Percentiles rank a stretch among this genome's conserved stretches.
Evolutionary conservation across 2,797 vertebrate species (phyloP).

Genomic region (Diglossa cyanea): DNA sequence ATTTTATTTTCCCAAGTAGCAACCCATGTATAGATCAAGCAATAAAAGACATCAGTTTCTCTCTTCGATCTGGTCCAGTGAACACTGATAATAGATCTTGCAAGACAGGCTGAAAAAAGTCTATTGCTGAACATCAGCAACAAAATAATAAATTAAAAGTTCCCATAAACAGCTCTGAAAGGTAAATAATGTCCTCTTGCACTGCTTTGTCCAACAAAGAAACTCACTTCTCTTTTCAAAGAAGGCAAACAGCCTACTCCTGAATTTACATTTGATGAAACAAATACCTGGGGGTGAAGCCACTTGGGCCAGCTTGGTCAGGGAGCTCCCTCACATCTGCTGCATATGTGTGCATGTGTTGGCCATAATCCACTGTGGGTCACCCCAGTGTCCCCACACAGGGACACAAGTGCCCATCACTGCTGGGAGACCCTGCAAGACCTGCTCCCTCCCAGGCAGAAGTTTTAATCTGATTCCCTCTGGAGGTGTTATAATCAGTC

Average conservation of each 20-base stretch:
- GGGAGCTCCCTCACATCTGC: neutral
- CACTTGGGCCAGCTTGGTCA: neutral
- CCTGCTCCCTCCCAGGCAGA: neutral
- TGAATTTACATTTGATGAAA: neutral
- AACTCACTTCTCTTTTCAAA: neutral
- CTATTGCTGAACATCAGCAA: conserved; percentile 7
- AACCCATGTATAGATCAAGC: neutral
- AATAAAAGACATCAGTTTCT: conserved; percentile 27
- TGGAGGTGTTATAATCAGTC: neutral
- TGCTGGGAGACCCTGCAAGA: neutral
- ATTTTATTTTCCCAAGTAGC: conserved; percentile 28
- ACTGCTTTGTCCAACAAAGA: neutral
- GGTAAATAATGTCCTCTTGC: neutral
- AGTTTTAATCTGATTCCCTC: neutral
- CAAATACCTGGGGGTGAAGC: neutral
- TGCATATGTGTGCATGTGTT: rapidly evolving
- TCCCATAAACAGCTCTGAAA: neutral
- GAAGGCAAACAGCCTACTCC: neutral
- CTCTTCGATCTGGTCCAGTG: conserved; percentile 22
- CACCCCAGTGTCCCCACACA: neutral
- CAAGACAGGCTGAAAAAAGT: conserved; percentile 8
- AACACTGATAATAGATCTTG: conserved; percentile 14
- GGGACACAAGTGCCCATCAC: neutral
- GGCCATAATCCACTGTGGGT: neutral
- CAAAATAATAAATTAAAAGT: conserved; percentile 49